Percentiles rank a stretch among this genome's conserved stretches.
phyloP scores from a whole-genome alignment of 2,797 vertebrate genomes.

The Myioborus miniatus region DNA sequence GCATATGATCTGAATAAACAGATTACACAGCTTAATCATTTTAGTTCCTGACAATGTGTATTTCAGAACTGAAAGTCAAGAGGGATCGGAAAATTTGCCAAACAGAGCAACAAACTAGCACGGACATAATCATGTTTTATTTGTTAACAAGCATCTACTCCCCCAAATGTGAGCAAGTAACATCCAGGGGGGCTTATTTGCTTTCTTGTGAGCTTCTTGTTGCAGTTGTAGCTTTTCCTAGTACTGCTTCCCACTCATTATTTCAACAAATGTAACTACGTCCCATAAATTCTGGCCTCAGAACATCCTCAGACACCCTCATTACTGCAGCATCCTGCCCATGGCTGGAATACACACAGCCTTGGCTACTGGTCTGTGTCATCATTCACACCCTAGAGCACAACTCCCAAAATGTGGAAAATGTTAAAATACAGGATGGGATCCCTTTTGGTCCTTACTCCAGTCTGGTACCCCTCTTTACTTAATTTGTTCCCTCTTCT shows the following conservation, averaged over 20 bases:
- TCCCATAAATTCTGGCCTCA: not conserved
- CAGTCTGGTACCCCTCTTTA: not conserved
- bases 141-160: not conserved
- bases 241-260: not conserved
- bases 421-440: not conserved
- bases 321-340: not conserved
- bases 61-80: not conserved
- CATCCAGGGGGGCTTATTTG: not conserved
- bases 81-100: not conserved
- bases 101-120: not conserved
- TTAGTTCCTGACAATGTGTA: slow-evolving; percentile 31
- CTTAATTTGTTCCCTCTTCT: not conserved
- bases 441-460: not conserved
- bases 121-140: not conserved
- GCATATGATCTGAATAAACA: slow-evolving; percentile 51
- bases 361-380: not conserved
- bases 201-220: not conserved
- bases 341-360: not conserved
- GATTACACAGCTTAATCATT: slow-evolving; percentile 29
- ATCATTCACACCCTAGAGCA: not conserved
- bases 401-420: not conserved
- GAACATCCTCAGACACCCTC: not conserved
- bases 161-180: not conserved
- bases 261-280: not conserved
- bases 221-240: not conserved